These are phyloP conservation scores for Chelon auratus DNA, from an alignment of 2,797 vertebrate species.

Conservation along the genomic window DNA sequence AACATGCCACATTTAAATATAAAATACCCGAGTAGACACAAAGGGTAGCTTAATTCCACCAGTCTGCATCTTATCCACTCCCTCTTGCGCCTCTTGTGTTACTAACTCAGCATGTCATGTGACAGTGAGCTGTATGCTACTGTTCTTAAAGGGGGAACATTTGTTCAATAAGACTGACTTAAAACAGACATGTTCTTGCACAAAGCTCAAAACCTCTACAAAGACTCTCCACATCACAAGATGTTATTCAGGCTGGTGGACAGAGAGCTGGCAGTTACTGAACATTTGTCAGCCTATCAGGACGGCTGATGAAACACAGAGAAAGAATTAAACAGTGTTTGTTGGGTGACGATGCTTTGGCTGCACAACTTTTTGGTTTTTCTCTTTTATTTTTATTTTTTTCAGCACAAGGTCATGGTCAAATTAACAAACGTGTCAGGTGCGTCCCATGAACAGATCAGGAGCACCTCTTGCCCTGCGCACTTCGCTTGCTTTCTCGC, in stretches of 20 bases:
- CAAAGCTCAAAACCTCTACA: conserved; percentile 33
- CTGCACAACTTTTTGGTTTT: conserved; percentile 18
- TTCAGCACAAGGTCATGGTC: no score
- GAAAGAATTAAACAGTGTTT: conserved; percentile 39
- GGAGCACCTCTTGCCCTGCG: no score
- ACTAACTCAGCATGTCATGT: conserved; percentile 11
- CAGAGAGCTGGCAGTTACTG: conserved; percentile 32
- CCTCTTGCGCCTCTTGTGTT: conserved; percentile 13
- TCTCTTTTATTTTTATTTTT: conserved; percentile 3
- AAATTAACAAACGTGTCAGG: conserved; percentile 7
- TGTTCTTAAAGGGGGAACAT: conserved; percentile 26
- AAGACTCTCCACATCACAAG: conserved; percentile 30
- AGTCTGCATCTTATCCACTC: conserved; percentile 12
- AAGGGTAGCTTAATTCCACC: conserved; percentile 21
- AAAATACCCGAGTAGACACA: conserved; percentile 30
- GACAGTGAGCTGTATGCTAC: conserved; percentile 18
- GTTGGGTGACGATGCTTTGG: conserved; percentile 17
- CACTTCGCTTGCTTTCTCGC: no score
- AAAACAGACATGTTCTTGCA: conserved; percentile 10
- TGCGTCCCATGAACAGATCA: background rate
- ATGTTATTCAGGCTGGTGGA: conserved; percentile 21
- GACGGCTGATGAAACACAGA: conserved; percentile 61
- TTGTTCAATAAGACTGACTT: conserved; percentile 21
- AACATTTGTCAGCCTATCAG: conserved; percentile 75
- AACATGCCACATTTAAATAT: conserved; percentile 20